Evolutionary conservation across 2,888 invertebrate species (phyloP).

Genomic region (Polydrusus pterygomalis): DNA sequence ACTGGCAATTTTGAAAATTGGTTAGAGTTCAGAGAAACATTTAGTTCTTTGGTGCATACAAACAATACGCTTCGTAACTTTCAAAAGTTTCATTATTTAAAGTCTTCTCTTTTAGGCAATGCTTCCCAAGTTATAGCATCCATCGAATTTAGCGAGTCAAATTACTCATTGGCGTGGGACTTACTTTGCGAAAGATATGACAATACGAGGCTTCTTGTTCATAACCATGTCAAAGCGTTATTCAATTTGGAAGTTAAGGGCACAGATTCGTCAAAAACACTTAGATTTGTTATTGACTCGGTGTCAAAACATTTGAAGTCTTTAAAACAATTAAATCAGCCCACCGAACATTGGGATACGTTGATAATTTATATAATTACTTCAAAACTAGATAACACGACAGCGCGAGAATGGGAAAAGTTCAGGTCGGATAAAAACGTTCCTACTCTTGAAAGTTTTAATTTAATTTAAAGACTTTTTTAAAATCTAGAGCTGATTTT

Average conservation of each 20-base stretch:
- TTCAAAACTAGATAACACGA: too few species aligned
- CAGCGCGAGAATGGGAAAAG: constrained; percentile 46
- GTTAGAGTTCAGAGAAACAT: constrained; percentile 52
- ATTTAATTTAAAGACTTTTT: constrained; percentile 29
- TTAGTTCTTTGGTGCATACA: constrained; percentile 50
- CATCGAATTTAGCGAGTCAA: constrained; percentile 52
- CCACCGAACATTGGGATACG: constrained; percentile 27
- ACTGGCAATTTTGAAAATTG: constrained; percentile 41
- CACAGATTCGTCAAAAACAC: constrained; percentile 41
- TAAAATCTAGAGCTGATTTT: constrained; percentile 26
- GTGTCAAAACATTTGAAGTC: constrained; percentile 48
- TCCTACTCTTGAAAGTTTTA: constrained; percentile 16
- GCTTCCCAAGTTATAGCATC: constrained; percentile 45
- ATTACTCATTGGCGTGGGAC: constrained; percentile 52
- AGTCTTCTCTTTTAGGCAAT: constrained; percentile 35
- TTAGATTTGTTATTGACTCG: constrained; percentile 37
- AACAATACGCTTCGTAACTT: constrained; percentile 44
- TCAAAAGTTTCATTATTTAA: constrained; percentile 51
- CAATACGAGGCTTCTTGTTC: constrained; percentile 48
- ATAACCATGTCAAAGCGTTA: constrained; percentile 52
- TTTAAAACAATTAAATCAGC: constrained; percentile 33
- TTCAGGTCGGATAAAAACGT: constrained; percentile 10
- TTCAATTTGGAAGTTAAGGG: constrained; percentile 34
- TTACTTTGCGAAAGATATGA: constrained; percentile 51
- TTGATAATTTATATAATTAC: constrained; percentile 1